Evolutionary conservation across 2,888 invertebrate genomes (phyloP).

Genomic region (Sipha maydis): DNA sequence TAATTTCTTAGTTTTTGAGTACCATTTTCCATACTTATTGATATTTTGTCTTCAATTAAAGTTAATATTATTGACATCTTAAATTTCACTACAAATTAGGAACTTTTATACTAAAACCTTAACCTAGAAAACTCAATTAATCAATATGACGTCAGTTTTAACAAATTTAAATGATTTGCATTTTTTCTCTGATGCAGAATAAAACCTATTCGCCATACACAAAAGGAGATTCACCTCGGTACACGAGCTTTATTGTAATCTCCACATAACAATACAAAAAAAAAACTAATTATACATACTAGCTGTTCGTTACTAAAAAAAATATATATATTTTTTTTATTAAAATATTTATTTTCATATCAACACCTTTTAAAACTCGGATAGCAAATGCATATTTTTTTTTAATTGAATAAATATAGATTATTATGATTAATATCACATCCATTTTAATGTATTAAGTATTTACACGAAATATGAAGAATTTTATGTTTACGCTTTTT

Average conservation of each 20-base stretch:
- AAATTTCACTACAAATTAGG: constrained; percentile 24
- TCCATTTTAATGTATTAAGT: constrained; percentile 4
- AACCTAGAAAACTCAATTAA: constrained; percentile 54
- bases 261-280: constrained; percentile 35
- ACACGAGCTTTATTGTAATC: constrained; percentile 30
- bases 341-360: constrained; percentile 5
- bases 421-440: not conserved
- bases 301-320: constrained; percentile 11
- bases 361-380: constrained; percentile 13
- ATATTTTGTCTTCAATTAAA: not conserved
- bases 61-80: not conserved
- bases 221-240: constrained; percentile 48
- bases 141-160: constrained; percentile 49
- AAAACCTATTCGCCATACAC: constrained; percentile 33
- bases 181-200: constrained; percentile 13
- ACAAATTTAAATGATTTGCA: constrained; percentile 57
- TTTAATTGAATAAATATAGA: not conserved
- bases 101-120: constrained; percentile 47
- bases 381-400: constrained; percentile 3
- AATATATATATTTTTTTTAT: not conserved
- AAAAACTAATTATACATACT: constrained; percentile 43
- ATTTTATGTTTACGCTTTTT: not conserved
- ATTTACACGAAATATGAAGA: not conserved
- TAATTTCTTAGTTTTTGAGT: not conserved
- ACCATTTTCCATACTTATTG: not conserved